phyloP scores from a whole-genome alignment of 1,140 invertebrate species.

The Eueides isabella region DNA sequence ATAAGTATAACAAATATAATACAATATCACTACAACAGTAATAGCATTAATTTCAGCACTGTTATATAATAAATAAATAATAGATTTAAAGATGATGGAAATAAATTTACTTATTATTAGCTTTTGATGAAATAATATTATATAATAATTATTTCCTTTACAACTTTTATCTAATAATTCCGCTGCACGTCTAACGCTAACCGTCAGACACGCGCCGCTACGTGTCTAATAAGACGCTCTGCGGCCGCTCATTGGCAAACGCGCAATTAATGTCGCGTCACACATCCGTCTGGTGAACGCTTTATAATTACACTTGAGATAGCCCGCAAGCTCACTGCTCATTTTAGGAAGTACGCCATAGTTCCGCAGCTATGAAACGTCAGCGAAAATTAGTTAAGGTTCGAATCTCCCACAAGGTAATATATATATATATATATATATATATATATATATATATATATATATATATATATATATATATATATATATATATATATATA shows the following conservation, averaged over 20 bases:
- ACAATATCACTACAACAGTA: too few relatives aligned
- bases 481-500: too few relatives aligned
- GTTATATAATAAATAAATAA: not conserved
- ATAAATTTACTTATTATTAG: not conserved
- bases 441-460: too few relatives aligned
- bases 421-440: too few relatives aligned
- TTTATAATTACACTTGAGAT: conserved; percentile 47
- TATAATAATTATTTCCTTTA: not conserved
- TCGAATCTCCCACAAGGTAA: too few relatives aligned
- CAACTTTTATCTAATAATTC: conserved; percentile 15
- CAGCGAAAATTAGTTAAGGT: too few relatives aligned
- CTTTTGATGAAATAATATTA: not conserved
- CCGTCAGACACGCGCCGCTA: conserved; percentile 59
- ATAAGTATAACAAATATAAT: too few relatives aligned
- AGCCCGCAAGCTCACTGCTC: conserved; percentile 2
- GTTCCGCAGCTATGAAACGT: too few relatives aligned
- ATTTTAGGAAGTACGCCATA: too few relatives aligned
- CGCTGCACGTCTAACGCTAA: conserved; percentile 37
- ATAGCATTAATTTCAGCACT: too few relatives aligned
- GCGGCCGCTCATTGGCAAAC: conserved; percentile 62
- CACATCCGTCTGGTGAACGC: conserved; percentile 48
- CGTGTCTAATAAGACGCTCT: conserved; percentile 72
- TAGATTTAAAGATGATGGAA: not conserved
- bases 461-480: too few relatives aligned
- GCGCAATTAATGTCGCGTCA: conserved; percentile 61